phyloP scores from a whole-genome alignment of 2,113 vertebrate genomes.

The Dunckerocampus dactyliophorus region DNA sequence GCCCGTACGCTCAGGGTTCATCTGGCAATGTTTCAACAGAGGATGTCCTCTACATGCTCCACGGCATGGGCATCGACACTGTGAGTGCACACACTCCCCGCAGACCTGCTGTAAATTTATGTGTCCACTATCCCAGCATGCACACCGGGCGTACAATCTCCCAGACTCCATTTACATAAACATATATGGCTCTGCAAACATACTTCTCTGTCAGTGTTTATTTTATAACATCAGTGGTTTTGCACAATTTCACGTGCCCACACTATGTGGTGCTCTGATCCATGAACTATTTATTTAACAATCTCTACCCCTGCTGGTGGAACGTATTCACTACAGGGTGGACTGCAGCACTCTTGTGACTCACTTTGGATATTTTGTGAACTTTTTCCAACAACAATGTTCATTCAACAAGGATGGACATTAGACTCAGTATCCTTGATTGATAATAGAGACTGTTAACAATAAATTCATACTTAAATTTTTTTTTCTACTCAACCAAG shows the following conservation, averaged over 20 bases:
- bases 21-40: slow-evolving; percentile 95
- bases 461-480: no score
- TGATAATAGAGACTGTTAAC: no score
- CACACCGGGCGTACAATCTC: slow-evolving; percentile 15
- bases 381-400: not conserved
- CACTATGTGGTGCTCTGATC: not conserved
- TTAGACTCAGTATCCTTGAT: no score
- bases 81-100: slow-evolving; percentile 70
- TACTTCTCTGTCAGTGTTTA: slow-evolving; percentile 35
- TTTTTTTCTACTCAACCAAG: no score
- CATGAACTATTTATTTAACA: slow-evolving; percentile 61
- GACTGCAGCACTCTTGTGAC: not conserved
- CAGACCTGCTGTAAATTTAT: slow-evolving; percentile 22
- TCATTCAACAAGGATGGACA: no score
- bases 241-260: slow-evolving; percentile 27
- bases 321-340: slow-evolving; percentile 35
- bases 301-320: slow-evolving; percentile 69
- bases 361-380: not conserved
- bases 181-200: slow-evolving; percentile 42
- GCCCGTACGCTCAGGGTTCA: slow-evolving; percentile 89
- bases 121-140: slow-evolving; percentile 17
- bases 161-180: slow-evolving; percentile 38
- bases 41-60: slow-evolving; percentile 92
- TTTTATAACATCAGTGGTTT: slow-evolving; percentile 48
- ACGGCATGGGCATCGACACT: slow-evolving; percentile 87